Evolutionary conservation across 2,888 invertebrate species (phyloP), one percentile per base, ranked within the genome.

Genomic region (Himalopsyche tibetana): DNA sequence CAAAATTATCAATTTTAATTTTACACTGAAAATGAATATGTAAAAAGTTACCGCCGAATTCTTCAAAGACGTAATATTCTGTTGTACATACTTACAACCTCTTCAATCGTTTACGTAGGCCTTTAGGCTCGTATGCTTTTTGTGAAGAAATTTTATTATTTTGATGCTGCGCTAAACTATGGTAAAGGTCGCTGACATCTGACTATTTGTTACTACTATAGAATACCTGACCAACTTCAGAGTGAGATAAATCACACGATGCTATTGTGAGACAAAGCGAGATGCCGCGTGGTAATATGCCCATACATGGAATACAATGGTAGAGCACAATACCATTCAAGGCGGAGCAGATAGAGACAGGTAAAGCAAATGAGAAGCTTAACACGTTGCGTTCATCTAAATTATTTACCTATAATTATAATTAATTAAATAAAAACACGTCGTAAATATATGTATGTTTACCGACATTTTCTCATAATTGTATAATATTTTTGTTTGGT

Each of bases 141-240:
- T 74, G 63, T 28, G 74, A 74, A 36, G 28, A 74, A 74, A 84
- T 87, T 51, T 87, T 87, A 84, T 84, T 85, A 85, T 87, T 87
- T 87, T 86, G 87, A 85, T 84, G 85, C 82, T 86, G 85, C 85
- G 84, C 87, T 82, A 84, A 63, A 84, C 82, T 55, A 56, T 36
- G n/a, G 85, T 81, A 82, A 82, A 84, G 87, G 87, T 87, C 87
- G 87, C 82, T 87, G 87, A 87, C 87, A 87, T 87, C 69, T 36
- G 82, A 28, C 55, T 55, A 51, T 51, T 79, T 83, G 74, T 74
- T 74, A 38, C 74, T 36, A 38, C 19, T 36, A 74, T 28, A 28
- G 28, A 28, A 28, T 74, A 86, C 87, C 85, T 85, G 87, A 85
- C 84, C 85, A 87, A 84, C 85, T 84, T 84, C 51, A 80, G 82